Conservation (phyloP, 2,797 vertebrate species). For the Leucoraja ocellata region DNA sequence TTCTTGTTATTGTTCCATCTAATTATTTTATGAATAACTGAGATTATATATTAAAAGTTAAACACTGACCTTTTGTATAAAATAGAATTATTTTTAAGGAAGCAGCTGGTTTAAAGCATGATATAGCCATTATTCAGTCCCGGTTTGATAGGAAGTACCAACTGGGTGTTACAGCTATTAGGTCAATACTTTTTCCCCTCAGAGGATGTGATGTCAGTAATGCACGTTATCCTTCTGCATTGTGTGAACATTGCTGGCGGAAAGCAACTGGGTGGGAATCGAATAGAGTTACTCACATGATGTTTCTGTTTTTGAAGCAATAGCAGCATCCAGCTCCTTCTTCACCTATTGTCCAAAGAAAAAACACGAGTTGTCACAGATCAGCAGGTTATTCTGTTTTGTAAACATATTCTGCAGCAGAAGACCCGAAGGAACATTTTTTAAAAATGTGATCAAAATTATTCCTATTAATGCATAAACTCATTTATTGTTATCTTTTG, state of each 20-base stretch:
- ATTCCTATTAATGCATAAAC: background rate
- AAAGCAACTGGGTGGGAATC: background rate
- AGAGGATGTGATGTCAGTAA: background rate
- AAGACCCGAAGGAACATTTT: background rate
- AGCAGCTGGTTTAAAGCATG: constrained; percentile 7
- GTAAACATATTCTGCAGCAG: background rate
- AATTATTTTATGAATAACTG: background rate
- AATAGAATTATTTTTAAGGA: constrained; percentile 12
- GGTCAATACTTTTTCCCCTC: constrained; percentile 10
- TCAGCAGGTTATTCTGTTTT: background rate
- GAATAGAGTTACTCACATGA: constrained; percentile 61
- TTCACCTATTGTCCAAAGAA: constrained; percentile 66
- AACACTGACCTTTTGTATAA: background rate
- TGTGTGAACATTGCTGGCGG: background rate
- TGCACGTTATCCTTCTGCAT: background rate
- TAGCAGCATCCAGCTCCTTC: constrained; percentile 82
- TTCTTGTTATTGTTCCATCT: background rate
- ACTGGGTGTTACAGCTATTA: background rate
- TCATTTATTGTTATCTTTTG: background rate
- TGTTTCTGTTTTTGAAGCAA: constrained; percentile 87
- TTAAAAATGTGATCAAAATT: background rate
- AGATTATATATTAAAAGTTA: background rate
- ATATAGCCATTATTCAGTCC: background rate
- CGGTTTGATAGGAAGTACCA: background rate
- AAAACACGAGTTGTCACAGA: background rate